Evolutionary conservation across 2,113 vertebrate species (phyloP).

Genomic region (Fukomys damarensis): DNA sequence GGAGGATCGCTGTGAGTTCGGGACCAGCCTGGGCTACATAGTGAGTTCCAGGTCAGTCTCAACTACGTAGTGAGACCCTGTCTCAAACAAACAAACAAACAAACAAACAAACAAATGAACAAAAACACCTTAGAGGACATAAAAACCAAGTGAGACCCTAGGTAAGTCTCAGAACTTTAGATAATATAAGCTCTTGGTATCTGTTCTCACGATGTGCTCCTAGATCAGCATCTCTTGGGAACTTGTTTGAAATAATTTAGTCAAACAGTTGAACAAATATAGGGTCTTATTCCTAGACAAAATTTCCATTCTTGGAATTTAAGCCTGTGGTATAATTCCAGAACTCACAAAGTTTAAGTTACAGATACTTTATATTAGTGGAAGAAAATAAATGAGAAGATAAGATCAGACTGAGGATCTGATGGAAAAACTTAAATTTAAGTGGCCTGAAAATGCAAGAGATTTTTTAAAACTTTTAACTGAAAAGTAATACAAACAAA

Average conservation of each 20-base stretch:
- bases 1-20: no score
- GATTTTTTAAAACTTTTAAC: neutral
- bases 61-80: no score
- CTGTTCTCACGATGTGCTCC: neutral
- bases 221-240: neutral
- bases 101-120: no score
- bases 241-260: neutral
- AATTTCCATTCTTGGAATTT: neutral
- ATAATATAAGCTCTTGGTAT: neutral
- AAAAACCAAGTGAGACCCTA: neutral
- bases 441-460: neutral
- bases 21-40: no score
- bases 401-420: neutral
- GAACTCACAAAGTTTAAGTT: slow-evolving; percentile 1
- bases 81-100: no score
- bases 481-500: neutral
- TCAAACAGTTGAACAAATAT: neutral
- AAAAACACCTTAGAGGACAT: neutral
- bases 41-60: no score
- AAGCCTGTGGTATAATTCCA: neutral
- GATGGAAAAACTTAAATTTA: neutral
- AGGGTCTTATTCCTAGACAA: no score
- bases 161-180: neutral
- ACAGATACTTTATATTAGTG: neutral
- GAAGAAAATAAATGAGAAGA: neutral